Base-by-base conservation (phyloP, 1,140 invertebrate genomes). In the Lucilia cuprina region DNA sequence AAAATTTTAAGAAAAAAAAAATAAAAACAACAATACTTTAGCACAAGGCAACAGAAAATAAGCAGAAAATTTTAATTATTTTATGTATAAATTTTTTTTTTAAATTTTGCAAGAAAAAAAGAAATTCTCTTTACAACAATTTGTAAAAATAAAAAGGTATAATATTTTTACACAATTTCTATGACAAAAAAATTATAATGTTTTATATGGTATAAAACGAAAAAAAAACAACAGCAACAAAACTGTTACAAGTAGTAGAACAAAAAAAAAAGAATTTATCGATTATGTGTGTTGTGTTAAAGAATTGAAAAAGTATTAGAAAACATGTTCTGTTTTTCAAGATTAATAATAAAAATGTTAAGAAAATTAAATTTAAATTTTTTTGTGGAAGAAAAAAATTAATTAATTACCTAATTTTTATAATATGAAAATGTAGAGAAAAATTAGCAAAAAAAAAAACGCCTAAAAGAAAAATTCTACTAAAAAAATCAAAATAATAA, bases 21-120 rank as follows among this genome's bases (percentile, higher is more conserved):
- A 78, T 47, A 35, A 74, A 8, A 74, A 74, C 30, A 74, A 25
- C 9, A 74, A 74, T 74, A 74, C 70, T 74, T 25, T 19, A 77
- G 25, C n/a, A 80, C 77, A 80, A 80, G 65, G 65, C 65, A 70
- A 70, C 65, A 70, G 25, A 2, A 49, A 80, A 49, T 19, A 80
- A 49, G 19, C 25, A 80, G 41, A 80, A 80, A 49, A 80, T 50
- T 77, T 78, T 8, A 78, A 80, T 41, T 41, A 78, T 13, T 70
- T 70, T 19, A 30, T 30, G 25, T 30, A 30, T 30, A 80, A 49
- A 21, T 50, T 21, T 80, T 78, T 49, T 49, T 49, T 80, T 49
- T 80, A 60, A 60, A n/a, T 14, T 55, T 17, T 55, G 5, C 1
- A 70, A 70, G 9, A 70, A 21, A 21, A 70, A 70, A 21, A 70